phyloP scores from a whole-genome alignment of 2,888 invertebrate species.

The Cosmopolites sordidus region DNA sequence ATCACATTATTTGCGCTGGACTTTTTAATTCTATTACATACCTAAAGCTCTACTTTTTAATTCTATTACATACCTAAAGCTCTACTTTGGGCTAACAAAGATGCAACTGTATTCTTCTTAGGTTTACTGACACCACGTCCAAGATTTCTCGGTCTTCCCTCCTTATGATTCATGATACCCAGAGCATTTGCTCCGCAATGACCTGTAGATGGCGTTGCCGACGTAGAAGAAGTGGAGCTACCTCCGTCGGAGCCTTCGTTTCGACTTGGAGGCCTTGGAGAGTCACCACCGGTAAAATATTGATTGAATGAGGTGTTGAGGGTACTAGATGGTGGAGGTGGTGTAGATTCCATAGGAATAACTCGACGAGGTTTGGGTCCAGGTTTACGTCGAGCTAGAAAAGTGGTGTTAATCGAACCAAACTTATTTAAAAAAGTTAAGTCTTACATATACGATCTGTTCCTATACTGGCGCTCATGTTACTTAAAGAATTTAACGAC shows the following conservation, averaged over 20 bases:
- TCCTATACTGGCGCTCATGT: conserved; percentile 51
- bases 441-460: conserved; percentile 55
- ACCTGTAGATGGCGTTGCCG: conserved; percentile 29
- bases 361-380: conserved; percentile 65
- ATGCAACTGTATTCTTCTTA: conserved; percentile 89
- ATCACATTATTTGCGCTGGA: no score
- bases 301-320: conserved; percentile 54
- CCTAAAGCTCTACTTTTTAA: no score
- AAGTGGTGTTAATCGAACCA: no score
- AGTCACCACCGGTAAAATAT: conserved; percentile 54
- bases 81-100: conserved; percentile 78
- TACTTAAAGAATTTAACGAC: conserved; percentile 58
- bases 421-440: no score
- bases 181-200: conserved; percentile 29
- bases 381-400: conserved; percentile 67
- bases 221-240: conserved; percentile 40
- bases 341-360: conserved; percentile 47
- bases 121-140: conserved; percentile 86
- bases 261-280: conserved; percentile 56
- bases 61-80: conserved; percentile 60
- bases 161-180: conserved; percentile 52
- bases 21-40: no score
- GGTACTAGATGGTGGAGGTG: conserved; percentile 50
- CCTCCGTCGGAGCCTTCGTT: conserved; percentile 44
- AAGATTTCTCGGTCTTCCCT: conserved; percentile 77